These are phyloP conservation scores for Antechinus flavipes DNA, from an alignment of 2,113 vertebrate genomes.

Conservation along the genomic window DNA sequence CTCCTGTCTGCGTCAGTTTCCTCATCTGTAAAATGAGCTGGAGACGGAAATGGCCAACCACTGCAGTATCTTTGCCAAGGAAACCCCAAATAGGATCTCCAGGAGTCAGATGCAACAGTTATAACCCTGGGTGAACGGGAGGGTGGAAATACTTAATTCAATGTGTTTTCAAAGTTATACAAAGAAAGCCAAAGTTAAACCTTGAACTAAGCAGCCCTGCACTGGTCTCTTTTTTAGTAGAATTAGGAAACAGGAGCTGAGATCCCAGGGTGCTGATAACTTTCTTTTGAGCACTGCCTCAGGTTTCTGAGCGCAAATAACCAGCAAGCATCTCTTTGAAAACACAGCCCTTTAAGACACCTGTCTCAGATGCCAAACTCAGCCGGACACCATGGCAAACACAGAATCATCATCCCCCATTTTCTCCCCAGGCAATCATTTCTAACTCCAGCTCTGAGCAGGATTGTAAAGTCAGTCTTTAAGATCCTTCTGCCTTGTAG, in stretches of 20 bases:
- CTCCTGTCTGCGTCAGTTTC: neutral
- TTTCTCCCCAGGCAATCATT: conserved; percentile 9
- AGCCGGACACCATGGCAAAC: too few species aligned
- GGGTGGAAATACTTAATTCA: neutral
- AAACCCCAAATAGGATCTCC: neutral
- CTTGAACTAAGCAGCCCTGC: neutral
- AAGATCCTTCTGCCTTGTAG: conserved; percentile 16
- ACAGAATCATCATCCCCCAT: neutral
- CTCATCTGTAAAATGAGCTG: neutral
- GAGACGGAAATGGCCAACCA: neutral
- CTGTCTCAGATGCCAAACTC: neutral
- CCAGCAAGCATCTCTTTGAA: neutral
- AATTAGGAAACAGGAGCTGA: neutral
- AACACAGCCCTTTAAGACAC: neutral
- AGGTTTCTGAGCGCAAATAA: neutral
- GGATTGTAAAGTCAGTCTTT: neutral
- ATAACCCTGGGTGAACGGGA: neutral
- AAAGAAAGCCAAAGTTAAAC: neutral
- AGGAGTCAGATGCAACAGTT: neutral
- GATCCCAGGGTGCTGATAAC: neutral
- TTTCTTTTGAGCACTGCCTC: neutral
- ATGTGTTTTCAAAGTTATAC: neutral
- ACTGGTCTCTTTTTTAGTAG: neutral
- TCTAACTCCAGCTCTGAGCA: neutral
- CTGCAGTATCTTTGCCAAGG: neutral